Percentiles rank a stretch among this genome's conserved stretches.
Evolutionary conservation across 2,797 vertebrate species (phyloP).

Genomic region (Epinephelus awoara): DNA sequence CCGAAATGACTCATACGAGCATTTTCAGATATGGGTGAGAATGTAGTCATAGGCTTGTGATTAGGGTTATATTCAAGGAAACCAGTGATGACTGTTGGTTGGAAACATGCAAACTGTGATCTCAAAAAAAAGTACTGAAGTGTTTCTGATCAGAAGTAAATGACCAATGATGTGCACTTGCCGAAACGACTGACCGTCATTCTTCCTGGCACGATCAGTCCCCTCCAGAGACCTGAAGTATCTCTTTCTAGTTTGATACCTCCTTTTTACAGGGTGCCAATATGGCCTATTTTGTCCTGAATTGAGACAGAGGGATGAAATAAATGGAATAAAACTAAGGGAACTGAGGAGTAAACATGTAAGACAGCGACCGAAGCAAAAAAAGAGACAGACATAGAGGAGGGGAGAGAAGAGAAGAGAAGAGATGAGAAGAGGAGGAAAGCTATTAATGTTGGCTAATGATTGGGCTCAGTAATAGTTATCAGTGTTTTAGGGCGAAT

Average conservation of each 20-base stretch:
- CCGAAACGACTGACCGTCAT: not conserved
- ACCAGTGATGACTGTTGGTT: not conserved
- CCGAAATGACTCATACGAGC: not conserved
- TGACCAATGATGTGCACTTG: not conserved
- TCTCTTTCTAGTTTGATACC: not conserved
- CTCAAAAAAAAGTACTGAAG: not conserved
- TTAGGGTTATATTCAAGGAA: too few relatives aligned
- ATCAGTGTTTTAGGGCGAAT: constrained; percentile 88
- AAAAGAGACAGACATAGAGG: not conserved
- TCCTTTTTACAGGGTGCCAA: not conserved
- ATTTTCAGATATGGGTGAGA: not conserved
- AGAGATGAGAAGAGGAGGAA: constrained; percentile 53
- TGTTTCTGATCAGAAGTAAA: not conserved
- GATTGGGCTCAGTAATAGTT: constrained; percentile 85
- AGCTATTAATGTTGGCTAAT: constrained; percentile 83
- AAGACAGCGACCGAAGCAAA: not conserved
- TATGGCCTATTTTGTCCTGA: not conserved
- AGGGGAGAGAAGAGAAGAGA: constrained; percentile 4
- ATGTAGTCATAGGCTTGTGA: not conserved
- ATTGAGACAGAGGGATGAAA: not conserved
- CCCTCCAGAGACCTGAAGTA: not conserved
- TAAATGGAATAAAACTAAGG: not conserved
- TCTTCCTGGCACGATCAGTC: not conserved
- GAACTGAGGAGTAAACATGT: not conserved
- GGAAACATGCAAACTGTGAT: not conserved